phyloP scores from a whole-genome alignment of 2,888 invertebrate species.

The Latheticus oryzae region DNA sequence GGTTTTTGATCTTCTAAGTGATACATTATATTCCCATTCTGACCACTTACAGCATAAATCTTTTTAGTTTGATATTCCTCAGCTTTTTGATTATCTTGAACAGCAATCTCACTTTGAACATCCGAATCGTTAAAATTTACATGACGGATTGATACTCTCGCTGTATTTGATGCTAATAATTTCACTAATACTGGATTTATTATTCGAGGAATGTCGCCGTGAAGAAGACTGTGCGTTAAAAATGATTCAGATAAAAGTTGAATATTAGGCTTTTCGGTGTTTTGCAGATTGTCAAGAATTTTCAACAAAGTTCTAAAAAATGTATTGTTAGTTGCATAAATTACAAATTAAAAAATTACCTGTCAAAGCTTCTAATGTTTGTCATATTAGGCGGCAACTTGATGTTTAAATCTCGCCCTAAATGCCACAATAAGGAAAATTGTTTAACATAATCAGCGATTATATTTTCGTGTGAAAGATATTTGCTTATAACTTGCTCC shows the following conservation, averaged over 20 bases:
- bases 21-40: slow-evolving; percentile 81
- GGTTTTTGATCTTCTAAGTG: slow-evolving; percentile 67
- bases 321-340: slow-evolving; percentile 2
- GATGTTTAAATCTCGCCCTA: slow-evolving; percentile 76
- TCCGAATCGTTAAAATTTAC: slow-evolving; percentile 72
- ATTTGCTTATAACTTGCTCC: slow-evolving; percentile 75
- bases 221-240: slow-evolving; percentile 78
- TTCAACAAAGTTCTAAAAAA: slow-evolving; percentile 75
- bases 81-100: slow-evolving; percentile 56
- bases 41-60: slow-evolving; percentile 85
- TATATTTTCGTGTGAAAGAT: slow-evolving; percentile 65
- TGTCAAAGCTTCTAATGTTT: slow-evolving; percentile 71
- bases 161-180: slow-evolving; percentile 82
- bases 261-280: slow-evolving; percentile 69
- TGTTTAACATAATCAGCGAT: slow-evolving; percentile 73
- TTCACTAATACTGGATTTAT: slow-evolving; percentile 82
- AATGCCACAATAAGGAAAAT: slow-evolving; percentile 80
- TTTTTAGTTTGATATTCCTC: slow-evolving; percentile 66
- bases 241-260: slow-evolving; percentile 79
- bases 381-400: slow-evolving; percentile 64
- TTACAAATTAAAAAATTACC: slow-evolving; percentile 60
- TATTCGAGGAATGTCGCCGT: slow-evolving; percentile 82
- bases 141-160: slow-evolving; percentile 83
- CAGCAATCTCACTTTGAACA: slow-evolving; percentile 60
- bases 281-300: slow-evolving; percentile 76